phyloP scores from a whole-genome alignment of 2,113 vertebrate genomes.

The Scomber scombrus region DNA sequence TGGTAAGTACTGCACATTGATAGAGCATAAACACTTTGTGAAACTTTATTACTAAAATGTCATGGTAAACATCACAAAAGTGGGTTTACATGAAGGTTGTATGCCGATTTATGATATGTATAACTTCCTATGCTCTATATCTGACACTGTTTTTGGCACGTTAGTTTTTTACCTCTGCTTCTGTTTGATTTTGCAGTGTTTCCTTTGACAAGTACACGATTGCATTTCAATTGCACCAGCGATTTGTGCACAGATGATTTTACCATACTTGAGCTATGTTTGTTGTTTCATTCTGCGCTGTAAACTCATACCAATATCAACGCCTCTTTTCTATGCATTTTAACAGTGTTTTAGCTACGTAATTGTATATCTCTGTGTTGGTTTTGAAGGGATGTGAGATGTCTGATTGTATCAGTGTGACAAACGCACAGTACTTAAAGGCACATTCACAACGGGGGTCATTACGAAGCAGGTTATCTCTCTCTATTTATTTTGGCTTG shows the following conservation, averaged over 20 bases:
- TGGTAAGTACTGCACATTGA: not conserved
- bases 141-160: not conserved
- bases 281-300: too few species aligned
- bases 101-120: too few species aligned
- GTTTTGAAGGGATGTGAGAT: not conserved
- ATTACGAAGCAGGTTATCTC: not conserved
- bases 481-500: not conserved
- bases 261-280: too few species aligned
- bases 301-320: too few species aligned
- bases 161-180: not conserved
- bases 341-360: too few species aligned
- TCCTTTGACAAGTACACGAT: too few species aligned
- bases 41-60: not conserved
- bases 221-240: too few species aligned
- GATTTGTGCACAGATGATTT: too few species aligned
- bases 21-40: not conserved
- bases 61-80: conserved; percentile 6
- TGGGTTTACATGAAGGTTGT: not conserved
- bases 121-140: not conserved
- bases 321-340: too few species aligned
- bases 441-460: not conserved
- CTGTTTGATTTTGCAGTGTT: not conserved
- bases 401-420: not conserved
- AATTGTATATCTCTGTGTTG: not conserved
- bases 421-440: not conserved